Base-by-base conservation (phyloP, 64 coral and sea anemone genomes). In the Montipora capricornis region DNA sequence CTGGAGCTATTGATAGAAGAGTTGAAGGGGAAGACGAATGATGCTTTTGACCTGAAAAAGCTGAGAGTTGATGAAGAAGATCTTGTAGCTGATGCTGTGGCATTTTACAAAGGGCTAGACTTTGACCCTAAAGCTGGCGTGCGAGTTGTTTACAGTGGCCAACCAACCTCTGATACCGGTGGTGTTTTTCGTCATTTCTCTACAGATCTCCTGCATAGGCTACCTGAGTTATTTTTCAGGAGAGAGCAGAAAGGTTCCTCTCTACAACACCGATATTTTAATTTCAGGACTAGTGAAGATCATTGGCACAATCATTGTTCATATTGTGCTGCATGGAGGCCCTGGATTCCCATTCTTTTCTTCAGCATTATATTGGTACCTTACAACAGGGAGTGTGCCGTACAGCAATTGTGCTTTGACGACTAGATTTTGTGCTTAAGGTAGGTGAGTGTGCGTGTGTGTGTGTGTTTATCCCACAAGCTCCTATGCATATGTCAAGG, bases 51-150 rank as follows among this genome's bases (percentile, higher is more conserved):
- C 19, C 37, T 16, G 77, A 79, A 79, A 49, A 89, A 89, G 50
- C 69, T 89, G 13, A 76, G 19, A 24, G 73, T 89, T 59, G 88
- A 90, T 90, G 74, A 90, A 90, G 74, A 90, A n/a, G 88, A 90
- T 50, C 69, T 90, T 49, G 51, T 90, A 37, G 61, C 11, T 90
- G 73, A 90, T 90, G 74, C 88, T 13, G 73, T 90, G 19, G 75
- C 75, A 73, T 73, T 74, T 73, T 88, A 67, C 44, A 87, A 87
- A 19, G 9, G 24, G 44, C 59, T 37, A 69, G 44, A 17, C 44
- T 73, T 87, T 87, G 83, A 87, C 48, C 83, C 62, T 45, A 70
- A 44, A 20, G 44, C 59, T 61, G 59, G n/a, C 46, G 10, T 87
- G 44, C 24, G 14, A 20, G 44, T 87, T 67, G 62, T 68, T 69